Base-by-base conservation (phyloP, 2,888 invertebrate species). In the Agonopterix alstromeriana region DNA sequence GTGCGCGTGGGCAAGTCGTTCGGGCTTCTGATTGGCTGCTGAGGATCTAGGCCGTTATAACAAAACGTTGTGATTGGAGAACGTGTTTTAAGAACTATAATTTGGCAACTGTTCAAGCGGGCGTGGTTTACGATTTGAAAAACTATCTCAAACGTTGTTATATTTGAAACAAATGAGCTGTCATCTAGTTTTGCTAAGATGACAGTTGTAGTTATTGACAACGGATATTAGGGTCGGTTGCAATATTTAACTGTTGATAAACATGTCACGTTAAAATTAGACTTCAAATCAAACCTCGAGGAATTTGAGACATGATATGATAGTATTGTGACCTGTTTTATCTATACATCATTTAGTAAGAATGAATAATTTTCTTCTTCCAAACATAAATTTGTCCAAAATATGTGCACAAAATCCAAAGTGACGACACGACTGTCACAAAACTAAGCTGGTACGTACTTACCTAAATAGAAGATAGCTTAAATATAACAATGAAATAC, bases 61-160 rank as follows among this genome's bases (percentile, higher is more conserved):
- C 49, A 50, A 53, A 47, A 58, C 51, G 50, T 55, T 60, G 53
- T 55, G 59, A 82, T 82, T 83, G 83, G 82, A 45, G 51, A 57
- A 43, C 49, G 52, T 50, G 59, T 57, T 60, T 63, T 62, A 56
- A 56, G 60, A 56, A 59, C 59, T 67, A 73, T 67, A 72, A 78
- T 83, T 85, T 85, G 85, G 85, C 84, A 82, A 73, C 64, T 65
- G 62, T 62, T 79, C 84, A 84, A 81, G 60, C 68, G 64, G 85
- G 85, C 81, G 82, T 65, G 70, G 77, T 68, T 60, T 71, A 54
- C 49, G 47, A 54, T 58, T 61, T 47, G 58, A 64, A 70, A 70
- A 69, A 42, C 36, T 42, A 36, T 35, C 27, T 27, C 27, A 45
- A 48, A 10, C 38, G 51, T 53, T 48, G 27, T 27, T 27, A 48